Percentiles rank a stretch among this genome's conserved stretches.
Evolutionary conservation across 2,888 invertebrate species (phyloP).

Genomic region (Thecocarcelia acutangulata): DNA sequence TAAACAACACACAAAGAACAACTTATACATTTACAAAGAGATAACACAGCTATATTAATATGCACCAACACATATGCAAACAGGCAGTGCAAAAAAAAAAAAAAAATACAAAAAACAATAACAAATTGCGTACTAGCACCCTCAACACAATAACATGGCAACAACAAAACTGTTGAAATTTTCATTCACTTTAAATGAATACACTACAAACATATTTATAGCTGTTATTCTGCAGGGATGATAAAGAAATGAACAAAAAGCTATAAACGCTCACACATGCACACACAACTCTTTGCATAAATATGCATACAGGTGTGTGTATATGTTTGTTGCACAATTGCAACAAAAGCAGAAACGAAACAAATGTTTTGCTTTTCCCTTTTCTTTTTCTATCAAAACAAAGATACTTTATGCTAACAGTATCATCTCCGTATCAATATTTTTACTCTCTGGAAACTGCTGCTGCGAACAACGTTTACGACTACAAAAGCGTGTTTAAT

Average conservation of each 20-base stretch:
- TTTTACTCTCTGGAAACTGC: slow-evolving; percentile 38
- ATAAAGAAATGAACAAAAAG: slow-evolving; percentile 65
- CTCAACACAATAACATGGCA: slow-evolving; percentile 56
- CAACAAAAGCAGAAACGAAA: slow-evolving; percentile 58
- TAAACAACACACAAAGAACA: slow-evolving; percentile 32
- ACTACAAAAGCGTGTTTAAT: slow-evolving; percentile 19
- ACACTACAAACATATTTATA: slow-evolving; percentile 43
- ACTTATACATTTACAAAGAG: slow-evolving; percentile 68
- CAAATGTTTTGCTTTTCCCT: slow-evolving; percentile 24
- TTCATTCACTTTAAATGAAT: slow-evolving; percentile 14
- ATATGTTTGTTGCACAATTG: slow-evolving; percentile 13
- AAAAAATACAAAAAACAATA: slow-evolving; percentile 29
- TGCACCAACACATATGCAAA: slow-evolving; percentile 41
- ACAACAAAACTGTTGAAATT: slow-evolving; percentile 45
- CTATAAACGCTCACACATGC: neutral
- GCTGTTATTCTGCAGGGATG: slow-evolving; percentile 62
- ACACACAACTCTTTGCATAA: neutral
- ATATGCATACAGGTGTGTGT: neutral
- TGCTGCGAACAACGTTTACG: neutral
- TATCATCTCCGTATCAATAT: slow-evolving; percentile 66
- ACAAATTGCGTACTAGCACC: slow-evolving; percentile 47
- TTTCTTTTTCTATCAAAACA: slow-evolving; percentile 37
- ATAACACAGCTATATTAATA: slow-evolving; percentile 71
- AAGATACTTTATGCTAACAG: slow-evolving; percentile 58
- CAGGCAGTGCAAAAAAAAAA: neutral